Evolutionary conservation across 1,140 invertebrate species (phyloP), one percentile per base, ranked within the genome.

Genomic region (Helicoverpa armigera): DNA sequence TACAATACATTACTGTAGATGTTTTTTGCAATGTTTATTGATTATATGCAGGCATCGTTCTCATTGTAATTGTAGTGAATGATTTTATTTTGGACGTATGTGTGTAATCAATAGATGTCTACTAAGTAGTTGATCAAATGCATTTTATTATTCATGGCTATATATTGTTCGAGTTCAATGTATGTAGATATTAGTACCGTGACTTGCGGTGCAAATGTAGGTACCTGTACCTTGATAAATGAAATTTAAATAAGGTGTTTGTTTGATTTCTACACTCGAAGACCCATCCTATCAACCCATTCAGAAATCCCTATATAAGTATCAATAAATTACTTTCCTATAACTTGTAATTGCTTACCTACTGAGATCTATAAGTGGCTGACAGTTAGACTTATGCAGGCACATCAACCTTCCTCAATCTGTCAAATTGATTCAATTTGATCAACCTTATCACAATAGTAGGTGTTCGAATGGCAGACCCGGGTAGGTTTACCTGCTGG

Each of bases 201-300:
- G 48, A 43, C 82, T 80, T 82, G 81, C 69, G 87, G 82, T 89
- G 85, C 79, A 86, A 80, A 80, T 85, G 75, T 85, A 67, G 89
- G 86, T 88, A 89, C 85, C 80, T 83, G 88, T 90, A 91, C 90
- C 89, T 88, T 89, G 51, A 88, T 87, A 86, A 88, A 90, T 82
- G 74, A 82, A 89, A 84, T 84, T 69, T 72, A 88, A 77, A 77
- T 70, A 53, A 70, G 29, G 11, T 53, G 48, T 18, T 70, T 70
- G 67, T 70, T 70, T 70, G 14, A 53, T 70, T 70, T 54, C 7
- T 58, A 16, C n/a, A 16, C 16, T 67, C 16, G 35, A 14, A 4
- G 2, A 9, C 12, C 10, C 58, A 18, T 23, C 23, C 23, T 23
- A 23, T 23, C 23, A 23, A 23, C 23, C 23, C 2, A 23, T 23